phyloP scores from a whole-genome alignment of 2,113 vertebrate species.

The Pica pica region DNA sequence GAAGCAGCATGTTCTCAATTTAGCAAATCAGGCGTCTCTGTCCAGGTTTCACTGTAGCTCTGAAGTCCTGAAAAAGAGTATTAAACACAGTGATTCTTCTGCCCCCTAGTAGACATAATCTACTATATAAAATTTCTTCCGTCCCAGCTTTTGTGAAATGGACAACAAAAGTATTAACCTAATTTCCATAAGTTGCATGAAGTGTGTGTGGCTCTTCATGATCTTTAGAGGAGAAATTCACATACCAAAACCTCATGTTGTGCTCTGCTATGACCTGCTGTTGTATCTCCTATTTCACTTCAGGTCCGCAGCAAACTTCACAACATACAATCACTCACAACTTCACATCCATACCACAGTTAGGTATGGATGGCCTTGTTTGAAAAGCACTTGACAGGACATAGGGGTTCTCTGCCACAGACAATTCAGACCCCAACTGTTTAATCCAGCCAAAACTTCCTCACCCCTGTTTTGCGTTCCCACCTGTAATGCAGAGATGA shows the following conservation, averaged over 20 bases:
- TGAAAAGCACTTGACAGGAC: neutral
- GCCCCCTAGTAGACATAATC: neutral
- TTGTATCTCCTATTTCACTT: neutral
- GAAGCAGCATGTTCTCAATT: neutral
- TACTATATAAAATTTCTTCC: neutral
- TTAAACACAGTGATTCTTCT: neutral
- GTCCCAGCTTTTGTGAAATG: neutral
- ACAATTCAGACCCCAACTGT: accelerated
- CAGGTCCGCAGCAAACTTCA: neutral
- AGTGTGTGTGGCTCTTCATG: neutral
- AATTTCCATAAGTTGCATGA: neutral
- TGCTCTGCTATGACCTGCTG: neutral
- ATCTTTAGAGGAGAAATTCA: neutral
- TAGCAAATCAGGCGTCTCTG: neutral
- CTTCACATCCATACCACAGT: neutral
- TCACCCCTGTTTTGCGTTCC: neutral
- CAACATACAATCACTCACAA: neutral
- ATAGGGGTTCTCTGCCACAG: neutral
- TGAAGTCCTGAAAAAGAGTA: neutral
- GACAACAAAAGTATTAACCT: neutral
- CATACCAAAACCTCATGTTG: accelerated
- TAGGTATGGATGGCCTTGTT: neutral
- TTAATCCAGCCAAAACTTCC: neutral
- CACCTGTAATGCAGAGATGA: neutral
- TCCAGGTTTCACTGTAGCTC: neutral